Evolutionary conservation across 2,797 vertebrate genomes (phyloP), one percentile per base, ranked within the genome.

Genomic region (Siniperca scherzeri): DNA sequence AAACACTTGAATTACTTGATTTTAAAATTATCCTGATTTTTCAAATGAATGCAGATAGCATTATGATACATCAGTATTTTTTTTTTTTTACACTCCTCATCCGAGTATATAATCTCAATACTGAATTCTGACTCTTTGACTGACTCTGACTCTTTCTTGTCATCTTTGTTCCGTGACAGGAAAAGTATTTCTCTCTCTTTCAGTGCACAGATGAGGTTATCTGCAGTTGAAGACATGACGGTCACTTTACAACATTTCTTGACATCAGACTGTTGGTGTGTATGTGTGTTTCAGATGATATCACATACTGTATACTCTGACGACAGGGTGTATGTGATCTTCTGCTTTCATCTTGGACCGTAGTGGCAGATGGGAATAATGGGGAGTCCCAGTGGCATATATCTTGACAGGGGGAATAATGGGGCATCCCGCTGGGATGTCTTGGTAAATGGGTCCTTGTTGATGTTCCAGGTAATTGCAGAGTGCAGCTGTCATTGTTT

Each of bases 381-480:
- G 17, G 67, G 62, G 71, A 50, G 68, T 81, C 73, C 53, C 71
- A 17, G 72, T 33, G 16, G 30, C 36, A 30, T 40, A 50, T 25
- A 25, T 42, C 40, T 44, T 70, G 78, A 70, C 83, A 70, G 38
- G 60, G 27, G 65, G 55, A 57, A 79, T 87, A 86, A 91, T 69
- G 66, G 77, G 65, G 57, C 50, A 5, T 84, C 33, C 61, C 69
- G 14, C 42, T 3, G 75, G 66, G 36, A n/a, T 5, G 21, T 65
- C 16, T 55, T 12, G 5, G 69, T 60, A 80, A 83, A 86, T 77
- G 79, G 79, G 46, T 81, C 84, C 55, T 57, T 77, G 81, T 85
- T 83, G 74, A 80, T 69, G 71, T 77, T 70, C 7, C 70, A 80
- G 80, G 77, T 86, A 83, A 87, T 81, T 72, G 62, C 55, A 1